phyloP scores from a whole-genome alignment of 2,113 vertebrate species.

The Athene noctua region DNA sequence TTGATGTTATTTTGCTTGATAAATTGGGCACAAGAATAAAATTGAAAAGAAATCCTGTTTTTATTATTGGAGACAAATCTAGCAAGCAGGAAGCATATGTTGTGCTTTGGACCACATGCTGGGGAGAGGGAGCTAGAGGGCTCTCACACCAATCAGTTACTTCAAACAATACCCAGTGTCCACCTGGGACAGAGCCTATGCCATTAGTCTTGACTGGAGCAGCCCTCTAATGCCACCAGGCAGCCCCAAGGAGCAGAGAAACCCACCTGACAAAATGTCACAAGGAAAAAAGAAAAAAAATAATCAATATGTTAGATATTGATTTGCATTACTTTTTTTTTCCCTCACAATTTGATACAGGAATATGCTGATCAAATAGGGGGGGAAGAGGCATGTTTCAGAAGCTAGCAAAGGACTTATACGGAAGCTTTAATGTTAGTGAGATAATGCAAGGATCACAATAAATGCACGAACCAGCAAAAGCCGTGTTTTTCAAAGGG shows the following conservation, averaged over 20 bases:
- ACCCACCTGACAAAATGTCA: slow-evolving; percentile 63
- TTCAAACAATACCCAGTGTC: slow-evolving; percentile 58
- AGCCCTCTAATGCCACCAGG: slow-evolving; percentile 61
- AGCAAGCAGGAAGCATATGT: slow-evolving; percentile 68
- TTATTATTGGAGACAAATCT: slow-evolving; percentile 75
- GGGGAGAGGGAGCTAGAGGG: slow-evolving; percentile 53
- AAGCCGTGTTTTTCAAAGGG: slow-evolving; percentile 55
- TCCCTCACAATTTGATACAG: background rate
- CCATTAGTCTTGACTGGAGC: slow-evolving; percentile 68
- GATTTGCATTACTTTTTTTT: slow-evolving; percentile 32
- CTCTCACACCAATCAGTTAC: slow-evolving; percentile 67
- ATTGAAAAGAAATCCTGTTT: slow-evolving; percentile 75
- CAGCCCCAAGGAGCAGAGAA: slow-evolving; percentile 52
- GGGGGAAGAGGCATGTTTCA: background rate
- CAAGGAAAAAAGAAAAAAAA: background rate
- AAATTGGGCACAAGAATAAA: slow-evolving; percentile 55
- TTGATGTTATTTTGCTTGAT: slow-evolving; percentile 65
- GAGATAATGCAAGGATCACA: slow-evolving; percentile 20
- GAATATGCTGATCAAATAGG: background rate
- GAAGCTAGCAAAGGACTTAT: background rate
- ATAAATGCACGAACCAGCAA: slow-evolving; percentile 27
- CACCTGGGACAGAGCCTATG: slow-evolving; percentile 45
- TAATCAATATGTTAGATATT: slow-evolving; percentile 49
- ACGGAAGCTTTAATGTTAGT: slow-evolving; percentile 56
- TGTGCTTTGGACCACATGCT: slow-evolving; percentile 57